phyloP scores from a whole-genome alignment of 1,140 invertebrate species.

The Camponotus floridanus region DNA sequence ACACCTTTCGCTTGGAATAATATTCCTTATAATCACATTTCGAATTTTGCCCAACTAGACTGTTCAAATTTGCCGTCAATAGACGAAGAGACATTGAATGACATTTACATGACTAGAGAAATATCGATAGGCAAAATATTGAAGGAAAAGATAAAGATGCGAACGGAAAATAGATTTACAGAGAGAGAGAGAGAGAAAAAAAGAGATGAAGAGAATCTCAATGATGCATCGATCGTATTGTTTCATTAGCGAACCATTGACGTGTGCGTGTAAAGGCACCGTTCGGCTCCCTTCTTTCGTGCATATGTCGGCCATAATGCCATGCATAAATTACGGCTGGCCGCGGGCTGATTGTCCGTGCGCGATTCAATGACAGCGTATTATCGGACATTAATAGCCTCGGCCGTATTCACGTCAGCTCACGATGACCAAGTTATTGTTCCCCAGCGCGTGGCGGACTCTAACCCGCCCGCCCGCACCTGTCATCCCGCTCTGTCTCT shows the following conservation, averaged over 20 bases:
- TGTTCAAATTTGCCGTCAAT: slow-evolving; percentile 58
- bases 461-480: slow-evolving; percentile 62
- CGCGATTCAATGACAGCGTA: slow-evolving; percentile 73
- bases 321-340: slow-evolving; percentile 70
- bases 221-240: slow-evolving; percentile 66
- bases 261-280: slow-evolving; percentile 29
- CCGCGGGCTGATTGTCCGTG: slow-evolving; percentile 63
- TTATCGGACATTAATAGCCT: slow-evolving; percentile 72
- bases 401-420: slow-evolving; percentile 68
- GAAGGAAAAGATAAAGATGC: slow-evolving; percentile 17
- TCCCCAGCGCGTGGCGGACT: slow-evolving; percentile 54
- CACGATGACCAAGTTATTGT: slow-evolving; percentile 71
- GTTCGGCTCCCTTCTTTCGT: slow-evolving; percentile 53
- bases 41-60: slow-evolving; percentile 41
- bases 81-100: slow-evolving; percentile 28
- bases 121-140: slow-evolving; percentile 36
- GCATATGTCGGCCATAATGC: slow-evolving; percentile 42
- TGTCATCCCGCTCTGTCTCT: slow-evolving; percentile 29
- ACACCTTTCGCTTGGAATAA: not conserved
- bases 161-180: slow-evolving; percentile 4
- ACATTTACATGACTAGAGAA: not conserved
- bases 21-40: not conserved
- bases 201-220: slow-evolving; percentile 11
- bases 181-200: not conserved
- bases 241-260: slow-evolving; percentile 77